A percentile compares a stretch with the other conserved stretches of the same genome.
These are phyloP conservation scores for Thalassophryne amazonica DNA, from an alignment of 2,797 vertebrate species.

Conservation along the genomic window DNA sequence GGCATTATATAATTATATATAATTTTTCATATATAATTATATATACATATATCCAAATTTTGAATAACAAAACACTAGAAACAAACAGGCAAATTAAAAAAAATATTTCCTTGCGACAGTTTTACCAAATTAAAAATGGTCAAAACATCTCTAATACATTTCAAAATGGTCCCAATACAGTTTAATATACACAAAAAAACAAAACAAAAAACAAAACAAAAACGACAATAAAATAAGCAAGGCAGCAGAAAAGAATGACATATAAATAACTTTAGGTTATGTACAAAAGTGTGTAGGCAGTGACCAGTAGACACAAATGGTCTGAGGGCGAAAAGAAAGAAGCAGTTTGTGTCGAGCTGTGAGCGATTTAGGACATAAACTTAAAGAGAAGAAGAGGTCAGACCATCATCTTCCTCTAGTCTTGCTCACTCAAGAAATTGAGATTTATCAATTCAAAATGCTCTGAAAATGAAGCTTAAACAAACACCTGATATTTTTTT, in stretches of 20 bases:
- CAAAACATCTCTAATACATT: slow-evolving; percentile 64
- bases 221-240: slow-evolving; percentile 53
- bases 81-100: slow-evolving; percentile 74
- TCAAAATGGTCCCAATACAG: slow-evolving; percentile 81
- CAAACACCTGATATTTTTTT: too few species aligned
- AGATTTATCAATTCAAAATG: slow-evolving; percentile 4
- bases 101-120: slow-evolving; percentile 73
- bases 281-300: slow-evolving; percentile 71
- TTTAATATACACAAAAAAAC: slow-evolving; percentile 69
- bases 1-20: slow-evolving; percentile 86
- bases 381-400: slow-evolving; percentile 2
- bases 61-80: slow-evolving; percentile 80
- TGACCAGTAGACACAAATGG: slow-evolving; percentile 26
- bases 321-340: slow-evolving; percentile 22
- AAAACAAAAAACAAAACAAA: neutral
- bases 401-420: slow-evolving; percentile 5
- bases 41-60: slow-evolving; percentile 82
- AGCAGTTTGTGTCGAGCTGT: slow-evolving; percentile 14
- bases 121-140: slow-evolving; percentile 71
- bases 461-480: too few species aligned
- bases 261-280: slow-evolving; percentile 85
- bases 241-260: slow-evolving; percentile 72
- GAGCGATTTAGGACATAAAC: slow-evolving; percentile 8
- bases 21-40: slow-evolving; percentile 83
- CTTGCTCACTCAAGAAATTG: neutral